Base-by-base conservation (phyloP, 2,888 invertebrate genomes). In the Nomada ruficornis region DNA sequence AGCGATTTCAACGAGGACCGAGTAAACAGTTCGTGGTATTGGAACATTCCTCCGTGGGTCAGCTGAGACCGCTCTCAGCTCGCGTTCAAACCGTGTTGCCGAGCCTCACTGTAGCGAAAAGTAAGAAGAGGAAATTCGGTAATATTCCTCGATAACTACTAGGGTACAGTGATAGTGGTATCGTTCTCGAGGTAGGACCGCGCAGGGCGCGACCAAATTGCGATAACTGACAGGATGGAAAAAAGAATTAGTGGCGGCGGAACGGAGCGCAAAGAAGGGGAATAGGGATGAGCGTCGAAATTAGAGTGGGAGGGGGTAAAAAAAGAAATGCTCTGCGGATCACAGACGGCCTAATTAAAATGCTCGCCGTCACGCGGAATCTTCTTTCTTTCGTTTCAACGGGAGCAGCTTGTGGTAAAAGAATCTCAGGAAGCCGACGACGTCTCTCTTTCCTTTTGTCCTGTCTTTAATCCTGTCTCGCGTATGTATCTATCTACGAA, bases 311-410 rank as follows among this genome's bases (percentile, higher is more conserved):
- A 13, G 71, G 69, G 67, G 67, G 47, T 74, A 62, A 77, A 78
- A 77, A 55, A 60, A 82, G 80, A 83, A 87, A 87, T 83, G 84
- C 85, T 87, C 59, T 75, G 79, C 79, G 74, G 88, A 89, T 89
- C 89, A 87, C 83, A 89, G 89, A 82, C 78, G 76, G 86, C 80
- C 72, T 89, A 89, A 89, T 89, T 88, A 89, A 89, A 89, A 89
- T 85, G 76, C 72, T 76, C 87, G 64, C 75, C 79, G 79, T 81
- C 85, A 84, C 77, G 64, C 75, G 76, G 78, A 76, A 77, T 77
- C 63, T 71, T 74, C 64, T 77, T 65, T 73, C 73, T 74, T 85
- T 77, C 47, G 69, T 77, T 72, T 77, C 74, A 68, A 52, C 71
- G 59, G 44, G 76, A 75, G 70, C 67, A 67, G 83, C 20, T 74